These are phyloP conservation scores for Amphiprion percula DNA, from an alignment of 2,113 vertebrate species.

Conservation along the genomic window DNA sequence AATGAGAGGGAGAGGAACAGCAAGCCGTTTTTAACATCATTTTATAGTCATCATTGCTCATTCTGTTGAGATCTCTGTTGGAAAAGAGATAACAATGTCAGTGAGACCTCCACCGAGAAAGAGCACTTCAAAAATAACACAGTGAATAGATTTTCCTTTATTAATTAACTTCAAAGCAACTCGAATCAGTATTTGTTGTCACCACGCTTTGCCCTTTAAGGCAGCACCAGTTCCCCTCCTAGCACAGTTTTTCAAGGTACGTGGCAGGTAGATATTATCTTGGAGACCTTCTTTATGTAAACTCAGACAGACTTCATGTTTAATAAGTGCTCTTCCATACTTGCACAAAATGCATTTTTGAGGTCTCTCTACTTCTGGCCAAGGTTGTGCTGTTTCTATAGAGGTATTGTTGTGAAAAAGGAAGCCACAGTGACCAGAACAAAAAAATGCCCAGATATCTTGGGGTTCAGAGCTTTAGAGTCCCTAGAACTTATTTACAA, in stretches of 20 bases:
- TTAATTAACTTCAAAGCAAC: too few relatives aligned
- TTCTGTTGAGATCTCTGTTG: background rate
- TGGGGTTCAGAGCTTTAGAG: too few relatives aligned
- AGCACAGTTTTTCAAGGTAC: background rate
- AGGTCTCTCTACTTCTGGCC: too few relatives aligned
- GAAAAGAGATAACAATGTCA: background rate
- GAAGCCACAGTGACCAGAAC: too few relatives aligned
- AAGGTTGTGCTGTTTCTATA: too few relatives aligned
- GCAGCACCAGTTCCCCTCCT: background rate
- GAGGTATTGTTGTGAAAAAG: too few relatives aligned
- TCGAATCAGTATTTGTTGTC: background rate
- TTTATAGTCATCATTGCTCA: background rate
- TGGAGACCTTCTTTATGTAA: background rate
- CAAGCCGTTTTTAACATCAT: background rate
- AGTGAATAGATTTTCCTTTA: background rate
- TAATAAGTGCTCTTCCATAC: background rate
- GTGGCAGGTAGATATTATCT: background rate
- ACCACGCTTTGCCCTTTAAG: conserved; percentile 1
- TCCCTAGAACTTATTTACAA: background rate
- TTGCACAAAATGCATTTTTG: too few relatives aligned
- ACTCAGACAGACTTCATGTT: conserved; percentile 1
- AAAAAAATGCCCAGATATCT: too few relatives aligned
- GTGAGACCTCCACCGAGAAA: background rate
- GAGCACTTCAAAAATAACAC: background rate
- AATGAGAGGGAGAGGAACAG: background rate